Conservation (phyloP, 1,140 invertebrate species). For the Lasaia peninsularis region DNA sequence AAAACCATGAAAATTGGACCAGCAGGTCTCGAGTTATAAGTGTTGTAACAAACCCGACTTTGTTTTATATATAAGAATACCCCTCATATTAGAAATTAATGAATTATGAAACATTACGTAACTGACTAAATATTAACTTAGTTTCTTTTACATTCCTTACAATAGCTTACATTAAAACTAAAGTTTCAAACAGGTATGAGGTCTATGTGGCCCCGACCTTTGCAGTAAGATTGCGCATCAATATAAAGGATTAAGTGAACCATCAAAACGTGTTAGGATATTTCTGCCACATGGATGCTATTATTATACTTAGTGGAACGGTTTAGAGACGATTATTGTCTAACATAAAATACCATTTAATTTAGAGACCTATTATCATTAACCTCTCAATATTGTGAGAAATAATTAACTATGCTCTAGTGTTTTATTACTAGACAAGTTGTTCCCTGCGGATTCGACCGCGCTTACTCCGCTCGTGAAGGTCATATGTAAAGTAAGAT, state of each 20-base stretch:
- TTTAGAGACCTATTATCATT: neutral
- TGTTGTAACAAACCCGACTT: too few species aligned
- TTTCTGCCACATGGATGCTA: neutral
- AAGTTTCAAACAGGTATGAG: slow-evolving; percentile 1
- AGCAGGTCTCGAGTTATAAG: too few species aligned
- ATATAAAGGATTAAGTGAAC: slow-evolving; percentile 9
- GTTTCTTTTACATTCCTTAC: neutral
- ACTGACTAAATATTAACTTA: too few species aligned
- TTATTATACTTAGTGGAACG: neutral
- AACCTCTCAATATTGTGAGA: neutral
- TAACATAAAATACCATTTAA: neutral
- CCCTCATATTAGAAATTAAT: too few species aligned
- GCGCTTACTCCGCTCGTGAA: too few species aligned
- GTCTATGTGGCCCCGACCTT: neutral
- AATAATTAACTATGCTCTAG: neutral
- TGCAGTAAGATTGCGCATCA: slow-evolving; percentile 8
- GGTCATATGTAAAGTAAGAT: too few species aligned
- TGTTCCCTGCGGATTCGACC: too few species aligned
- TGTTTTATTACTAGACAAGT: neutral
- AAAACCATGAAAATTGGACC: too few species aligned
- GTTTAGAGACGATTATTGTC: neutral
- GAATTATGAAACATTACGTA: too few species aligned
- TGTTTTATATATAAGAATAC: too few species aligned
- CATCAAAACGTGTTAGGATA: slow-evolving; percentile 4
- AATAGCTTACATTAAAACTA: neutral